Conservation (phyloP, 2,113 vertebrate genomes). For the Ramphastos sulfuratus region DNA sequence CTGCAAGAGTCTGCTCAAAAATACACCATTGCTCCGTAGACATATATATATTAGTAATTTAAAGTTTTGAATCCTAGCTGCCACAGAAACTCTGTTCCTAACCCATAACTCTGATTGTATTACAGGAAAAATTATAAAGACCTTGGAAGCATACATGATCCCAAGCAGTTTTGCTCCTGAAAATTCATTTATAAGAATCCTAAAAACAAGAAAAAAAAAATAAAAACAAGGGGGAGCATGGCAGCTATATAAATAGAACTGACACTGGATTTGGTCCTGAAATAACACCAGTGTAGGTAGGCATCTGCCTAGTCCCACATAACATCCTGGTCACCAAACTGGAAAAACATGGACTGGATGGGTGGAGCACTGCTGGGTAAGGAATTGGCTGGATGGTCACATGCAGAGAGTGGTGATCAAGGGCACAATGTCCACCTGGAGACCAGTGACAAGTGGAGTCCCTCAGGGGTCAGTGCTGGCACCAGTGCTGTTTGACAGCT, state of each 20-base stretch:
- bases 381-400: too few relatives aligned
- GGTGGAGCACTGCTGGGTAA: too few relatives aligned
- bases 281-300: neutral
- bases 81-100: neutral
- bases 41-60: neutral
- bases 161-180: neutral
- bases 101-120: neutral
- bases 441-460: too few relatives aligned
- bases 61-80: neutral
- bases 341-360: too few relatives aligned
- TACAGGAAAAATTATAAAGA: neutral
- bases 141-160: neutral
- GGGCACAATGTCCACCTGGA: too few relatives aligned
- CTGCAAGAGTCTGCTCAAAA: neutral
- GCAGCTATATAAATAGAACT: neutral
- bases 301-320: neutral
- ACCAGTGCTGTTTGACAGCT: too few relatives aligned
- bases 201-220: neutral
- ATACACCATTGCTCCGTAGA: too few relatives aligned
- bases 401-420: too few relatives aligned
- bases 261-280: neutral
- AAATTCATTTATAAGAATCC: neutral
- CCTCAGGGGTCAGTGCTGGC: too few relatives aligned
- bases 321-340: too few relatives aligned
- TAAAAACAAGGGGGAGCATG: fast-evolving